phyloP scores from a whole-genome alignment of 2,797 vertebrate species.

The Harpagifer antarcticus region DNA sequence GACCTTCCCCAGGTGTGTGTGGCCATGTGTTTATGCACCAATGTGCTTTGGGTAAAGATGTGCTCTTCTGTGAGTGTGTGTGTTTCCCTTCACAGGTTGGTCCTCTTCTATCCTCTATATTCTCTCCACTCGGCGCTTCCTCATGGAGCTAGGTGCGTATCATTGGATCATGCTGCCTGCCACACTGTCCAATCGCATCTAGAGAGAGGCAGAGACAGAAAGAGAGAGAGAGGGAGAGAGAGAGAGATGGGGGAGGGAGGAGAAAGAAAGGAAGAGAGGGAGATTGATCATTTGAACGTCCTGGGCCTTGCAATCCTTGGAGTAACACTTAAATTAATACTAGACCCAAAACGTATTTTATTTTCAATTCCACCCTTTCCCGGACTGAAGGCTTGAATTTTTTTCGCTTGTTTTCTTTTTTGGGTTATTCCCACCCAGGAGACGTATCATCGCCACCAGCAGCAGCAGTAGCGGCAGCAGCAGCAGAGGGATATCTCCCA shows the following conservation, averaged over 20 bases:
- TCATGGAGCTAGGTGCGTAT: slow-evolving; percentile 75
- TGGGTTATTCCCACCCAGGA: slow-evolving; percentile 55
- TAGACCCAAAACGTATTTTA: slow-evolving; percentile 2
- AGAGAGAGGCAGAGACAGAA: slow-evolving; percentile 56
- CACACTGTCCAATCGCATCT: slow-evolving; percentile 82
- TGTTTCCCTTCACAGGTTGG: slow-evolving; percentile 42
- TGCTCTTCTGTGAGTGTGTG: slow-evolving; percentile 19
- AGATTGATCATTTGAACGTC: slow-evolving; percentile 81
- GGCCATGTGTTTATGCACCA: slow-evolving; percentile 12
- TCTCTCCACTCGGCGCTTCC: slow-evolving; percentile 43
- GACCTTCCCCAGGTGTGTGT: slow-evolving; percentile 57
- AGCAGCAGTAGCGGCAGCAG: slow-evolving; percentile 30
- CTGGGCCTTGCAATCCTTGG: slow-evolving; percentile 73
- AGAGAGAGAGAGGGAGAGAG: slow-evolving; percentile 12
- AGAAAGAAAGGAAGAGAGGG: slow-evolving; percentile 57
- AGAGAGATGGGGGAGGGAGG: slow-evolving; percentile 49
- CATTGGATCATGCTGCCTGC: slow-evolving; percentile 82
- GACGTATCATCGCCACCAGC: slow-evolving; percentile 55
- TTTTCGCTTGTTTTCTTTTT: slow-evolving; percentile 11
- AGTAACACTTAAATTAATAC: slow-evolving; percentile 49
- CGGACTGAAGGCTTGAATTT: slow-evolving; percentile 31
- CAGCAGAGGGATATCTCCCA: slow-evolving; percentile 65
- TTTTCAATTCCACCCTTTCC: slow-evolving; percentile 9
- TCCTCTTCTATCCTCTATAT: slow-evolving; percentile 19
- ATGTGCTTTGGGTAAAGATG: slow-evolving; percentile 19